Evolutionary conservation across 2,113 vertebrate genomes (phyloP).

Genomic region (Calidris pygmaea): DNA sequence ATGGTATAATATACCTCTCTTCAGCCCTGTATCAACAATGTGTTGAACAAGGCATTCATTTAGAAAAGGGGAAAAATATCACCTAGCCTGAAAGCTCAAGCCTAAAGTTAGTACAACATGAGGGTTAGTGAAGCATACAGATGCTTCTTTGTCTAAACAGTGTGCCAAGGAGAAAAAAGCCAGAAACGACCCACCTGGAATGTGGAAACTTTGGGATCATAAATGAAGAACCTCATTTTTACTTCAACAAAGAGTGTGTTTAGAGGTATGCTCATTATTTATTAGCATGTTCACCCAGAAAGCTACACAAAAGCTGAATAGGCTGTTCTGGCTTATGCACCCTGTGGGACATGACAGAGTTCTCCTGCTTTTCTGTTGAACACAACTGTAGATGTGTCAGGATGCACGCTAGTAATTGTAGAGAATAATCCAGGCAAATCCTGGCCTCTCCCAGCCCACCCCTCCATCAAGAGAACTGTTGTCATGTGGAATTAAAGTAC

Average conservation of each 20-base stretch:
- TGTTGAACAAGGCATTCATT: constrained; percentile 57
- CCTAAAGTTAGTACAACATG: background rate
- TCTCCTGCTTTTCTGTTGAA: background rate
- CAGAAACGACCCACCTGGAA: constrained; percentile 34
- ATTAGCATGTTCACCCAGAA: background rate
- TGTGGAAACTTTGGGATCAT: background rate
- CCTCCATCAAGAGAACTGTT: background rate
- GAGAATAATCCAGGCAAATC: background rate
- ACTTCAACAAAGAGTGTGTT: background rate
- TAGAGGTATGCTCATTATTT: background rate
- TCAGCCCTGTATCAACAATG: constrained; percentile 44
- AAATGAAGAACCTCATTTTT: constrained; percentile 16
- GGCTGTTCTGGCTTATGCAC: background rate
- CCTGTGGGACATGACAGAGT: background rate
- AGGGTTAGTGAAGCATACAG: constrained; percentile 47
- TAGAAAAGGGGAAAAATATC: constrained; percentile 35
- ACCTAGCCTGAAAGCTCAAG: constrained; percentile 37
- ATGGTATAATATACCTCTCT: constrained; percentile 36
- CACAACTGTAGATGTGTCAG: background rate
- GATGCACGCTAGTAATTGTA: background rate
- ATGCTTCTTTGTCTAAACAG: constrained; percentile 63
- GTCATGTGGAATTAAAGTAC: background rate
- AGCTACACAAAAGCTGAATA: background rate
- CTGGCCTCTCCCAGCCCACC: background rate
- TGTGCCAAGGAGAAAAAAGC: constrained; percentile 51